Evolutionary conservation across 2,113 vertebrate genomes (phyloP).

Genomic region (Chloroceryle aenea): DNA sequence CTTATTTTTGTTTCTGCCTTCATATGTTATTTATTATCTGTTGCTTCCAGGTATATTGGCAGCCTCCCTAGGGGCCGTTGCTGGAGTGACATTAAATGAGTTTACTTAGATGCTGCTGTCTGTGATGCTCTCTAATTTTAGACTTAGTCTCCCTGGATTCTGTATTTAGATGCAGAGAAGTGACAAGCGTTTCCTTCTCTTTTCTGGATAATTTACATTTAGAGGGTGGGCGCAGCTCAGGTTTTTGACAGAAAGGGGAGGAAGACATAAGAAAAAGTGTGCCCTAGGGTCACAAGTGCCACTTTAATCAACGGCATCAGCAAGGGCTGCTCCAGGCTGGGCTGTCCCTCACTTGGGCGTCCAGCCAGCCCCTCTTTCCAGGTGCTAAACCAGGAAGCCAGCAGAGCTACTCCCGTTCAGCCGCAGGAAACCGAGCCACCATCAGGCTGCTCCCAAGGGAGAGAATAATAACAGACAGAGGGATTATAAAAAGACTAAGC

Average conservation of each 20-base stretch:
- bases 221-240: background rate
- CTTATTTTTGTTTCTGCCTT: slow-evolving; percentile 59
- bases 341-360: background rate
- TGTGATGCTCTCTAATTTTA: slow-evolving; percentile 71
- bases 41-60: slow-evolving; percentile 52
- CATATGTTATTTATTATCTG: slow-evolving; percentile 55
- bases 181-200: background rate
- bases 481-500: background rate
- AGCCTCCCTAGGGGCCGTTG: slow-evolving; percentile 55
- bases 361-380: background rate
- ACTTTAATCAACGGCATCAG: background rate
- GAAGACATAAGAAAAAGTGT: background rate
- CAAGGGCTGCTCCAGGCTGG: background rate
- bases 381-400: background rate
- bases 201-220: background rate
- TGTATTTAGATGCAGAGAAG: slow-evolving; percentile 41
- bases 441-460: background rate
- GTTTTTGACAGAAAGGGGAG: background rate
- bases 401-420: background rate
- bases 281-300: background rate
- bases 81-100: slow-evolving; percentile 49
- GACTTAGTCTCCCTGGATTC: slow-evolving; percentile 49
- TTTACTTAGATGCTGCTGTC: slow-evolving; percentile 52
- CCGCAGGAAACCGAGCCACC: background rate
- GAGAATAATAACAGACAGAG: background rate